These are phyloP conservation scores for Thysanoteuthis rhombus DNA, from an alignment of 2,888 invertebrate genomes.

Conservation along the genomic window DNA sequence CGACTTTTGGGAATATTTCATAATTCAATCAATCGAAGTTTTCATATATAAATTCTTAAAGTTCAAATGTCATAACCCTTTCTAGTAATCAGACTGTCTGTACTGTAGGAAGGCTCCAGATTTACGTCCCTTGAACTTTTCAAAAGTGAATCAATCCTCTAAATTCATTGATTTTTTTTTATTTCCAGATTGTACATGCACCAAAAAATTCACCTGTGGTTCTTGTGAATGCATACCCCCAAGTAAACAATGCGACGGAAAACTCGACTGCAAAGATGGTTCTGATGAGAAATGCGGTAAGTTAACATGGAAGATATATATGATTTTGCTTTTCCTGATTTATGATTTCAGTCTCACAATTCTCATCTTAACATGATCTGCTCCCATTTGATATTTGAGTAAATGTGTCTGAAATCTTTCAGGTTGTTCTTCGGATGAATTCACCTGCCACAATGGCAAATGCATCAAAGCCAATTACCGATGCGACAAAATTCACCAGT, in stretches of 20 bases:
- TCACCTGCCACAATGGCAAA: constrained; percentile 61
- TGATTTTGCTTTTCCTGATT: too few species aligned
- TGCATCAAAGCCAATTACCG: constrained; percentile 57
- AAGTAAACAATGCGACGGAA: constrained; percentile 40
- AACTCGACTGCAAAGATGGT: constrained; percentile 43
- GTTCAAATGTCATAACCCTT: neutral
- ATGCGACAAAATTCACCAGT: constrained; percentile 64
- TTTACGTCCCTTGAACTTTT: too few species aligned
- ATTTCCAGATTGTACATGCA: neutral
- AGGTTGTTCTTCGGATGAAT: constrained; percentile 46
- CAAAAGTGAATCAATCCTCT: too few species aligned
- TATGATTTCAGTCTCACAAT: too few species aligned
- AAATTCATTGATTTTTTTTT: too few species aligned
- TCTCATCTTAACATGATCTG: neutral
- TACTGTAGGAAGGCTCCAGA: too few species aligned
- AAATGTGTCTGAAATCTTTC: constrained; percentile 25
- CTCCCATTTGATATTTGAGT: neutral
- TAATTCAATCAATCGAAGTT: neutral
- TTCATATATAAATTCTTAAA: neutral
- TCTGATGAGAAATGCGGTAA: constrained; percentile 44
- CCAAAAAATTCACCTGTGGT: constrained; percentile 16
- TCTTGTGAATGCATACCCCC: constrained; percentile 40
- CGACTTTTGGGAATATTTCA: too few species aligned
- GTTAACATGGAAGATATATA: neutral
- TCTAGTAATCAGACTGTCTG: too few species aligned